A percentile compares a stretch with the other conserved stretches of the same genome.
phyloP scores from a whole-genome alignment of 2,797 vertebrate species.

The Danio kyathit region DNA sequence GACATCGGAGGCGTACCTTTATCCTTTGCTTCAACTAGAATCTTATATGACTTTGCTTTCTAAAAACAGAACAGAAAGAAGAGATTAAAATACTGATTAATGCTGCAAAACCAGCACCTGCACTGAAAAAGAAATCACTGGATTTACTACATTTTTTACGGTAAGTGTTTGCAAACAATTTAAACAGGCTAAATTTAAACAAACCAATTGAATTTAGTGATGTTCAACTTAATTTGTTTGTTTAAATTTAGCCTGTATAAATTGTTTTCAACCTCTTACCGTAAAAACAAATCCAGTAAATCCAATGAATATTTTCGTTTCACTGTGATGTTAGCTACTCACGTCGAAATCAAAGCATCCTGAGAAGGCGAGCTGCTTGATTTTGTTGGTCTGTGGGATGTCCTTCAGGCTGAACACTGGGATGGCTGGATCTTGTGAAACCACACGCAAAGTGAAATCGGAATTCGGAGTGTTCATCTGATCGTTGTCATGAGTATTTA shows the following conservation, averaged over 20 bases:
- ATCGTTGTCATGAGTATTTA: constrained; percentile 77
- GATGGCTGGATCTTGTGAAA: constrained; percentile 71
- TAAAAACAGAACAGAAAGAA: constrained; percentile 61
- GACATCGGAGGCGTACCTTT: constrained; percentile 70
- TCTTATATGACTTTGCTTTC: constrained; percentile 70
- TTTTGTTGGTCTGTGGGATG: neutral
- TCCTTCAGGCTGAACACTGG: constrained; percentile 68
- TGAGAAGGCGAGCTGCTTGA: constrained; percentile 64
- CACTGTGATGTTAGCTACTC: constrained; percentile 48
- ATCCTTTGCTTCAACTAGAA: constrained; percentile 78
- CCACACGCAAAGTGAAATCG: constrained; percentile 69
- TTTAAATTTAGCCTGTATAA: too few species aligned
- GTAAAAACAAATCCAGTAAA: too few species aligned
- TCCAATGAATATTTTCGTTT: too few species aligned
- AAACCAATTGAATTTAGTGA: too few species aligned
- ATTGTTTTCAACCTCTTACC: too few species aligned
- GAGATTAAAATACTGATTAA: neutral
- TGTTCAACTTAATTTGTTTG: too few species aligned
- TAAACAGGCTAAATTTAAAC: too few species aligned
- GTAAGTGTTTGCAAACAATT: too few species aligned
- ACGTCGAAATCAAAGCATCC: constrained; percentile 87
- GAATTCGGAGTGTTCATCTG: constrained; percentile 75
- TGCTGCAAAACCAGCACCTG: neutral
- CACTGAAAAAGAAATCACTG: too few species aligned
- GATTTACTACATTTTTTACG: too few species aligned